Base-by-base conservation (phyloP, 2,797 vertebrate species). In the Myotis findleyi region DNA sequence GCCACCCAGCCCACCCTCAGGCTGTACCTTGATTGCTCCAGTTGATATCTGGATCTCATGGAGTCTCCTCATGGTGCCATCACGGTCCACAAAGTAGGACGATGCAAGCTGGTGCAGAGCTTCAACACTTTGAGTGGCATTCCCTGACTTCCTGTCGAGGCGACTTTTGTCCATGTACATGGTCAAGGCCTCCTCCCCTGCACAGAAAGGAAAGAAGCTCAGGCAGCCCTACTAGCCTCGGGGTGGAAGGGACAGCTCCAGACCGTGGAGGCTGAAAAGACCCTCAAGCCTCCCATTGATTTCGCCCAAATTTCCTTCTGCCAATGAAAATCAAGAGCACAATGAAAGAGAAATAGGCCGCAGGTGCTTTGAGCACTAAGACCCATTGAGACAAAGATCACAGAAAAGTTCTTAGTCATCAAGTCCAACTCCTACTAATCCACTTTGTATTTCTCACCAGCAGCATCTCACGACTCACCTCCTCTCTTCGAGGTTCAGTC, bases 1-100 rank as follows among this genome's bases (percentile, higher is more conserved):
- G 30, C 36, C 11, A 1, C 30, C 47, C n/a, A n/a, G 7, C 9
- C 62, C 27, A 11, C 7, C 9, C 6, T 30, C 12, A 0, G 13
- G 17, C 2, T 10, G 17, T 98, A 99, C 99, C 99, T 99, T 99
- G 98, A 99, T 99, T 94, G 99, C 99, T 97, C 99, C 99, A 30
- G 99, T 99, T 95, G 99, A 99, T 98, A 99, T 99, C 98, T 99
- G 99, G 98, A 99, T 99, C 98, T 99, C 99, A 2, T 99, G 99
- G 97, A 99, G 99, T 98, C 99, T 99, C 98, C 99, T 99, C 99
- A 99, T 99, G 91, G 99, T 99, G 96, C 99, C 99, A 85, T 99
- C 99, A 1, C 99, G 99, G 98, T 99, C 99, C 6, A 99, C 99
- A 97, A 99, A 99, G 98, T 99, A 99, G 90, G 99, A 99, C 9